Evolutionary conservation across 2,888 invertebrate species (phyloP).

Genomic region (Proisotoma minuta): DNA sequence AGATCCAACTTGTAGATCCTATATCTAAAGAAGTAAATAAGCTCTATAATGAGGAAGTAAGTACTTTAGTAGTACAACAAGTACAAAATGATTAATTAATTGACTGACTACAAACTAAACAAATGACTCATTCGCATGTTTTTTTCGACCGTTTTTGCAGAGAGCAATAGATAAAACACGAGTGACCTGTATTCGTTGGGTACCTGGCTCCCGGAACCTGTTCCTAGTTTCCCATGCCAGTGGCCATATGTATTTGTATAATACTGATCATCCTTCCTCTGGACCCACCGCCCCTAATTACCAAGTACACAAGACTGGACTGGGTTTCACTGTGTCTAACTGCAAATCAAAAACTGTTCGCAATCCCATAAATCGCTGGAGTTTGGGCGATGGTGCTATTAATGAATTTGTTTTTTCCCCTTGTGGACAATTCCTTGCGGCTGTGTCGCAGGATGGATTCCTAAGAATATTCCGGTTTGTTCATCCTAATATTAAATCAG

Average conservation of each 20-base stretch:
- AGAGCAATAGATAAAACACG: conserved; percentile 87
- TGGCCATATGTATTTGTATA: conserved; percentile 95
- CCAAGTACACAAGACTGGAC: conserved; percentile 68
- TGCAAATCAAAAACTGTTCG: conserved; percentile 94
- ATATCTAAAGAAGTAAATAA: conserved; percentile 93
- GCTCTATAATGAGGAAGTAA: conserved; percentile 95
- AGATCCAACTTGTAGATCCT: conserved; percentile 70
- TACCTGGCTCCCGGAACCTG: conserved; percentile 87
- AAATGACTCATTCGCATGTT: neutral
- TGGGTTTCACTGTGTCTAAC: conserved; percentile 87
- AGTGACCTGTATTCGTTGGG: conserved; percentile 96
- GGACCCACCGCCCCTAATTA: conserved; percentile 87
- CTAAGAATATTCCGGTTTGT: conserved; percentile 62
- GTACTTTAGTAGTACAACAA: conserved; percentile 48
- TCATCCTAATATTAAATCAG: conserved; percentile 55
- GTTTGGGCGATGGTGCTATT: conserved; percentile 78
- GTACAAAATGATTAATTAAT: neutral
- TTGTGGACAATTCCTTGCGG: conserved; percentile 84
- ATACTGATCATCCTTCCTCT: conserved; percentile 88
- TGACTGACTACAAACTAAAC: neutral
- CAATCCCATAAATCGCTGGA: conserved; percentile 91
- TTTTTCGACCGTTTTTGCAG: conserved; percentile 56
- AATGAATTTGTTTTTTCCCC: conserved; percentile 98
- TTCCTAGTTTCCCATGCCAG: conserved; percentile 93
- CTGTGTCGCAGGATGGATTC: conserved; percentile 92